Evolutionary conservation across 1,140 invertebrate species (phyloP).

Genomic region (Himalopsyche phryganea): DNA sequence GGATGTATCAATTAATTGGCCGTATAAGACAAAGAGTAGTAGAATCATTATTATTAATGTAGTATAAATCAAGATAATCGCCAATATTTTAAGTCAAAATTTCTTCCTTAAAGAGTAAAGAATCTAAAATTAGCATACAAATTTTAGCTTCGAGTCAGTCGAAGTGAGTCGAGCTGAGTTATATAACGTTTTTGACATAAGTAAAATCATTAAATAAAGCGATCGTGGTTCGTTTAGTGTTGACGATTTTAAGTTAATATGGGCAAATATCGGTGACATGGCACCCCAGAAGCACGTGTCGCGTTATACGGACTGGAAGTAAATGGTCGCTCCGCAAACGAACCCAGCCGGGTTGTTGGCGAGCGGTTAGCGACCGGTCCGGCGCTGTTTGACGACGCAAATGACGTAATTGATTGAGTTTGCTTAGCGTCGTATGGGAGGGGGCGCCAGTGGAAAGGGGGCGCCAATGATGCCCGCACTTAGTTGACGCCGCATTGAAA

Average conservation of each 20-base stretch:
- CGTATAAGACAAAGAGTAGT: too few relatives aligned
- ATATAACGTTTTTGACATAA: too few relatives aligned
- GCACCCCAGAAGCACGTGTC: neutral
- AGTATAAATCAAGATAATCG: too few relatives aligned
- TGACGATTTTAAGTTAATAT: neutral
- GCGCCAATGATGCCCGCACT: neutral
- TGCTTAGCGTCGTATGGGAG: conserved; percentile 13
- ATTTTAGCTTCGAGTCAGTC: too few relatives aligned
- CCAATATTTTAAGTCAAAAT: too few relatives aligned
- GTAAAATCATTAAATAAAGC: too few relatives aligned
- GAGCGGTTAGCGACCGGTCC: neutral
- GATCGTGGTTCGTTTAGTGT: too few relatives aligned
- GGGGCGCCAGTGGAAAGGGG: neutral
- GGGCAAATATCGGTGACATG: neutral
- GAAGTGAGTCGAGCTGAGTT: too few relatives aligned
- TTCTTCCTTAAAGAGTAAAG: too few relatives aligned
- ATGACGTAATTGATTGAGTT: conserved; percentile 35
- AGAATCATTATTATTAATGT: too few relatives aligned
- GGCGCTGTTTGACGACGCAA: conserved; percentile 24
- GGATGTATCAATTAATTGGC: too few relatives aligned
- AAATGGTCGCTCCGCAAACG: neutral
- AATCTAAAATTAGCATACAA: too few relatives aligned
- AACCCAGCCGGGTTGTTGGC: neutral
- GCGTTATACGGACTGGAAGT: neutral
- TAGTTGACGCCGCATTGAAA: neutral